A percentile compares a stretch with the other conserved stretches of the same genome.
Conservation (phyloP, 2,888 invertebrate genomes). For the Spilosoma lubricipeda region DNA sequence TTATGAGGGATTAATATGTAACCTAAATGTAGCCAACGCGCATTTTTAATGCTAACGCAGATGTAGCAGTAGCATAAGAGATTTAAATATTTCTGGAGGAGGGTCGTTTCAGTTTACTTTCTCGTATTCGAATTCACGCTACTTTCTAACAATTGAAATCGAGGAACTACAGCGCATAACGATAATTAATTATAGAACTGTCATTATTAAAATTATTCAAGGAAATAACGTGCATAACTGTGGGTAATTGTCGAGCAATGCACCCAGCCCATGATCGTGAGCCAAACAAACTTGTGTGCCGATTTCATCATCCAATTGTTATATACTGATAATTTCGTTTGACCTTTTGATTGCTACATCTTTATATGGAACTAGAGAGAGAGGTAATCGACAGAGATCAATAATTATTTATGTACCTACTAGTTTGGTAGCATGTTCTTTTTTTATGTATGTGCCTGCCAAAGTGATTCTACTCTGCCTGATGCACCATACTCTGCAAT, state of each 20-base stretch:
- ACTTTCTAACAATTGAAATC: neutral
- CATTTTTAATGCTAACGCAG: no score
- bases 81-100: no score
- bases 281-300: constrained; percentile 36
- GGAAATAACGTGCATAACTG: neutral
- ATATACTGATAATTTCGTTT: constrained; percentile 32
- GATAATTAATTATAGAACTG: neutral
- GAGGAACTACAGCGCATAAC: neutral
- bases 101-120: neutral
- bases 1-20: no score
- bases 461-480: no score
- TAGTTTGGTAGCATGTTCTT: no score
- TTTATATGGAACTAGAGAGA: constrained; percentile 7
- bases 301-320: constrained; percentile 39
- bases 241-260: constrained; percentile 33
- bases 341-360: constrained; percentile 23
- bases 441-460: no score
- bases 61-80: no score
- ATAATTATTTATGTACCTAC: neutral
- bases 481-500: no score
- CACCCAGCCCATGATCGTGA: constrained; percentile 8
- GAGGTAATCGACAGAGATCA: neutral
- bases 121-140: neutral
- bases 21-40: no score
- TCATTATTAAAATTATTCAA: neutral